Evolutionary conservation across 2,888 invertebrate genomes (phyloP), one percentile per base, ranked within the genome.

Genomic region (Phengaris alcon): DNA sequence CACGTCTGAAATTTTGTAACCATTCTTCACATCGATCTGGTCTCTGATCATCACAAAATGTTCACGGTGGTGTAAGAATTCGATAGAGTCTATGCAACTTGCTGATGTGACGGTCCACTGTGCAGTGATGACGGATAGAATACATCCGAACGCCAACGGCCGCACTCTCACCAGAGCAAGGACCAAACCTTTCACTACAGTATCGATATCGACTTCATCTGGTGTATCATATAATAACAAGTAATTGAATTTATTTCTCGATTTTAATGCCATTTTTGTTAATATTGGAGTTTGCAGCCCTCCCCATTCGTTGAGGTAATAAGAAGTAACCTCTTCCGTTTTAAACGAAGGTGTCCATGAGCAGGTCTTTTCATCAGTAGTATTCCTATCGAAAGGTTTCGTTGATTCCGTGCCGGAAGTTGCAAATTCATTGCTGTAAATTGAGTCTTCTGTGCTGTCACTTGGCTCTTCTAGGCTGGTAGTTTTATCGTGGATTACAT

Each of bases 51-150:
- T 89, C 5, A 90, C 84, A 79, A 88, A 90, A 10, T 85, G 84
- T 78, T 90, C 90, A 55, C 91, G 78, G 0, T 88, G 83, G 76
- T 90, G 88, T 52, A 86, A 83, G 77, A 91, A 89, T 77, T 91
- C 89, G 35, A 90, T 84, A 1, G 89, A 83, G 76, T 89, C 88
- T 52, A 91, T 83, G 78, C 91, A 92, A 78, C 90, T 91, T 13
- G 91, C 92, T 0, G 91, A 87, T 3, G 92, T 91, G 74, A 92
- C 76, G 44, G 85, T 82, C 89, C 91, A 91, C 76, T 81, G 81
- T 10, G 80, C 78, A 13, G 84, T 82, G 22, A 93, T 78, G n/a
- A 87, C 82, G 2, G 90, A 88, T 64, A 90, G 81, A 3, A 85
- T 86, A 79, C 92, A 93, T 3, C 90, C 91, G 77, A 90, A 90